Percentiles rank a stretch among this genome's conserved stretches.
These are phyloP conservation scores for Latrodectus elegans DNA, from an alignment of 2,888 invertebrate genomes.

Conservation along the genomic window DNA sequence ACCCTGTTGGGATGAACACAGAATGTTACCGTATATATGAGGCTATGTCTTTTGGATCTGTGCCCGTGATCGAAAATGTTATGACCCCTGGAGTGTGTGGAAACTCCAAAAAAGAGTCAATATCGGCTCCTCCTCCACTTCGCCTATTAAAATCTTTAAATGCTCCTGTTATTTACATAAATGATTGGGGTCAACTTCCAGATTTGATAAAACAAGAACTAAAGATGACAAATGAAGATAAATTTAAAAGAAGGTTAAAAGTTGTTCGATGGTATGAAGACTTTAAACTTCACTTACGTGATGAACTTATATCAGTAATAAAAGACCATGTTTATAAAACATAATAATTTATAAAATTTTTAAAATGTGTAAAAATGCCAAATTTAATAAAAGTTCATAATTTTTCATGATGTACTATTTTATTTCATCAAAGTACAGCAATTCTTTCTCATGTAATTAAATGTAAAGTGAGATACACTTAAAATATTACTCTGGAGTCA, in stretches of 20 bases:
- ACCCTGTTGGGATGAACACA: conserved; percentile 77
- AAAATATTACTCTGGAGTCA: too few relatives aligned
- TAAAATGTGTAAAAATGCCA: not conserved
- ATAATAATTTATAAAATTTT: not conserved
- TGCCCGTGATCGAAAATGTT: conserved; percentile 77
- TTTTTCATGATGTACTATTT: conserved; percentile 6
- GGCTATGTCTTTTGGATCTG: conserved; percentile 77
- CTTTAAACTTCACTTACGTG: conserved; percentile 76
- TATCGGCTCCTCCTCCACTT: conserved; percentile 73
- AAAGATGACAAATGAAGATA: conserved; percentile 73
- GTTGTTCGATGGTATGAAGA: conserved; percentile 77
- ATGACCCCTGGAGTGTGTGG: conserved; percentile 77
- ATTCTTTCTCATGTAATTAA: too few relatives aligned
- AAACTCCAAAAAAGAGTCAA: conserved; percentile 41
- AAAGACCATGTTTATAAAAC: conserved; percentile 68
- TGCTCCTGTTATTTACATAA: conserved; percentile 77
- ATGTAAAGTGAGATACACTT: too few relatives aligned
- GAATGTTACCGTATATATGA: conserved; percentile 79
- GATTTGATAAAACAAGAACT: conserved; percentile 75
- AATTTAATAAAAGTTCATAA: not conserved
- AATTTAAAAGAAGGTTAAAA: conserved; percentile 74
- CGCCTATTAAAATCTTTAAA: conserved; percentile 76
- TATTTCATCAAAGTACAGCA: not conserved
- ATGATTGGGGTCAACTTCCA: conserved; percentile 76
- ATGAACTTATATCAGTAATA: conserved; percentile 72